phyloP scores from a whole-genome alignment of 2,113 vertebrate genomes.

The Charadrius vociferus region DNA sequence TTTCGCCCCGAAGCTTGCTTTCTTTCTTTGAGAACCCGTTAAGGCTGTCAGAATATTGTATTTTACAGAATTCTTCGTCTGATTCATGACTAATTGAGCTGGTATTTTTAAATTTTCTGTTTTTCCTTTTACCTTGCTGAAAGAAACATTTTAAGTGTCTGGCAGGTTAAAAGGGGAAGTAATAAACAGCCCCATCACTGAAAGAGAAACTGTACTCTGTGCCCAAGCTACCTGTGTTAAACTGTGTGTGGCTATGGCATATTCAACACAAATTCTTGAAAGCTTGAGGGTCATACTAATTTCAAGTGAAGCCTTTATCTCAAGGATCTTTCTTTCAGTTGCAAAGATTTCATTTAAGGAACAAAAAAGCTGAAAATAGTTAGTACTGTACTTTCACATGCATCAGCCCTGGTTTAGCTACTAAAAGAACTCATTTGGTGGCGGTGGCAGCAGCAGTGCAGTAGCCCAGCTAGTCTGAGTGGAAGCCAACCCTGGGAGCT shows the following conservation, averaged over 20 bases:
- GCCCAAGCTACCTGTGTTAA: not conserved
- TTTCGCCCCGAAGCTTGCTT: not conserved
- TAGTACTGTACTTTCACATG: not conserved
- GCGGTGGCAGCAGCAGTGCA: rapidly evolving
- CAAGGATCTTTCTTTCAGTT: not conserved
- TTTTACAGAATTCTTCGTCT: not conserved
- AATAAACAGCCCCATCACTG: not conserved
- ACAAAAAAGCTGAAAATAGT: not conserved
- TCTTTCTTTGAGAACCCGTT: not conserved
- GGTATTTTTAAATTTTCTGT: not conserved
- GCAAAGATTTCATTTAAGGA: not conserved
- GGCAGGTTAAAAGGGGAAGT: not conserved
- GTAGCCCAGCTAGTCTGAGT: not conserved
- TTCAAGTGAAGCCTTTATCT: not conserved
- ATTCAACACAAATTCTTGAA: not conserved
- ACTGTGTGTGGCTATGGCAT: not conserved
- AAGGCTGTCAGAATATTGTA: not conserved
- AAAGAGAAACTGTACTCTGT: not conserved
- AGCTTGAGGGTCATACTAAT: not conserved
- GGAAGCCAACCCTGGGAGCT: not conserved
- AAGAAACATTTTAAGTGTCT: not conserved
- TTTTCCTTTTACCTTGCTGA: not conserved
- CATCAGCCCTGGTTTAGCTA: not conserved
- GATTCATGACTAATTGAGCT: not conserved
- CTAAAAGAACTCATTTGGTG: not conserved